These are phyloP conservation scores for Lamprologus speciosus DNA, from an alignment of 2,113 vertebrate genomes.

Conservation along the genomic window DNA sequence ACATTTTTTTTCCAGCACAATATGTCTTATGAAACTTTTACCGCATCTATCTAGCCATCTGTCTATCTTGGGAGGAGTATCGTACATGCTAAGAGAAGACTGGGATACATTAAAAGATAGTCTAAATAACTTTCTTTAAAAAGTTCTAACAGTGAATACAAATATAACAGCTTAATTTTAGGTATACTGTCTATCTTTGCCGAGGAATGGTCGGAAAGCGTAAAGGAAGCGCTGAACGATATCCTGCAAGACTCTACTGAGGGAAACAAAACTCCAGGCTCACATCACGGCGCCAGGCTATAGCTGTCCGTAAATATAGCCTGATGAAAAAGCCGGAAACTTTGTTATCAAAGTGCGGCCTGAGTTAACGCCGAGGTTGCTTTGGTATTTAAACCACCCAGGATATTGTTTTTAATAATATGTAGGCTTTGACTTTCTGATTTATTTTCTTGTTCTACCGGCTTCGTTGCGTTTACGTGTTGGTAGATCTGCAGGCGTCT, in stretches of 20 bases:
- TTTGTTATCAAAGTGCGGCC: background rate
- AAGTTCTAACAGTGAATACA: background rate
- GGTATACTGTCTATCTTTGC: background rate
- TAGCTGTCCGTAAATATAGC: conserved; percentile 33
- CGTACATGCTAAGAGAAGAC: background rate
- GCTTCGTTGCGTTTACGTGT: conserved; percentile 11
- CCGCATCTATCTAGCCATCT: background rate
- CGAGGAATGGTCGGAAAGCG: too few relatives aligned
- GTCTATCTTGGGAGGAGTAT: background rate
- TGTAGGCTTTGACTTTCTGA: background rate
- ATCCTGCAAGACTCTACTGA: background rate
- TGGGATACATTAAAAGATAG: background rate
- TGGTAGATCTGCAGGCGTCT: conserved; percentile 11
- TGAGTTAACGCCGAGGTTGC: rapidly evolving
- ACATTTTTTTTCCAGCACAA: background rate
- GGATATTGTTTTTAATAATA: background rate
- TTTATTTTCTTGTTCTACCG: background rate
- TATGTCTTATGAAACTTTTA: background rate
- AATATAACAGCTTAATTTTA: background rate
- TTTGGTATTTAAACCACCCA: rapidly evolving
- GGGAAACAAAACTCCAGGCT: rapidly evolving
- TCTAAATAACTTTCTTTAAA: background rate
- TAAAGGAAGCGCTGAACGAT: background rate
- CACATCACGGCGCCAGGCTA: rapidly evolving
- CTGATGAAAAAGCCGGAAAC: conserved; percentile 22